Base-by-base conservation (phyloP, 2,888 invertebrate genomes). In the Pheosia tremula region DNA sequence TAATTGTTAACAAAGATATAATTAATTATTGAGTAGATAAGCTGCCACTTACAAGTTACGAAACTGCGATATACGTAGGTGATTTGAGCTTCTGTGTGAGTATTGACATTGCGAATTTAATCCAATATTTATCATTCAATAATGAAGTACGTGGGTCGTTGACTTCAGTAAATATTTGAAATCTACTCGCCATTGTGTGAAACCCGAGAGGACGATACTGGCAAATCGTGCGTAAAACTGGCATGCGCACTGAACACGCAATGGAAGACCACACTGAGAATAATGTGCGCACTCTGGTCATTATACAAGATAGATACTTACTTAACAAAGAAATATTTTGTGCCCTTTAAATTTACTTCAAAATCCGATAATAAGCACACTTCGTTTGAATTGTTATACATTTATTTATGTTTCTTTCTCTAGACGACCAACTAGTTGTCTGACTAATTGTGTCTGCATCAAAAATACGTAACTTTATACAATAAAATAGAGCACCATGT, bases 191-290 rank as follows among this genome's bases (percentile, higher is more conserved):
- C 59, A 66, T 69, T 66, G 74, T 67, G 74, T 67, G 74, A 67
- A 76, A 74, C 71, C 67, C 69, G 71, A 74, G 76, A 76, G 67
- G 63, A 65, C 68, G 71, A 67, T 64, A 63, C 57, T 61, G 6
- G 6, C 60, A 63, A 65, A 64, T 59, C 62, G 65, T 75, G 65
- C 64, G 64, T 64, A 37, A 57, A 60, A 58, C 67, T 63, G 62
- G 61, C 55, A 37, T 11, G 37, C 39, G 68, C 70, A 63, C 62
- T 24, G 24, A 24, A 49, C 52, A 60, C 60, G 65, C 66, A 68
- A 66, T 67, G 58, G 50, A 56, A 68, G 66, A 70, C 58, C 59
- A 63, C 68, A 65, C 58, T 63, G 70, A 66, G 66, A 70, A 67
- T 63, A 60, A 70, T 63, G 64, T 59, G 50, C 57, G 54, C 64